Conservation (phyloP, 2,797 vertebrate species). For the Halcyon leucocephala region DNA sequence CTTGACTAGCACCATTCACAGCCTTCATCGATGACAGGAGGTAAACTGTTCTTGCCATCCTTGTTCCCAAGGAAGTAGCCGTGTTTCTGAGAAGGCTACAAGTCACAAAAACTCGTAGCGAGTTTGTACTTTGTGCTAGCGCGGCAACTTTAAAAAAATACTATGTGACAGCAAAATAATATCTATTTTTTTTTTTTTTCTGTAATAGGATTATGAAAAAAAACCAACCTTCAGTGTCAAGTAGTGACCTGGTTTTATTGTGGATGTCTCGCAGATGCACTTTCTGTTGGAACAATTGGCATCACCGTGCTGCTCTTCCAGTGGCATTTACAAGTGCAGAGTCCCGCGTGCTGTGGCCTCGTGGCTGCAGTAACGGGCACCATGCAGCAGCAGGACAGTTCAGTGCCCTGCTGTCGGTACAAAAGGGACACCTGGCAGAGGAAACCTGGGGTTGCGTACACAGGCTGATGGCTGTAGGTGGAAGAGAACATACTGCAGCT, state of each 20-base stretch:
- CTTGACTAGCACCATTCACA: neutral
- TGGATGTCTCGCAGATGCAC: neutral
- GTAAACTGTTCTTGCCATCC: neutral
- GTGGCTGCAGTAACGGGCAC: neutral
- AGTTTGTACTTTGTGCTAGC: neutral
- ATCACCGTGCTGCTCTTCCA: neutral
- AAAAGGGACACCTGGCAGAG: neutral
- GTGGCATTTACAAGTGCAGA: neutral
- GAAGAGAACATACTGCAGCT: neutral
- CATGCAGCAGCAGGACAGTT: neutral
- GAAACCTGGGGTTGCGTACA: neutral
- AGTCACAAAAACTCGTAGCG: neutral
- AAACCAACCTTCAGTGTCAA: neutral
- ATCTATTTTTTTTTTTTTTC: neutral
- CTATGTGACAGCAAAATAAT: neutral
- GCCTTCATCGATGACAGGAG: neutral
- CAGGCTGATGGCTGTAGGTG: neutral
- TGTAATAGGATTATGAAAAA: neutral
- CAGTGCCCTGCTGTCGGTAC: rapidly evolving
- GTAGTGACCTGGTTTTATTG: neutral
- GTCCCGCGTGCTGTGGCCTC: rapidly evolving
- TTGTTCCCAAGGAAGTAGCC: neutral
- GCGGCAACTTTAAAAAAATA: neutral
- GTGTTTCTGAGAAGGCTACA: neutral
- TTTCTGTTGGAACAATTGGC: neutral